Evolutionary conservation across 2,113 vertebrate species (phyloP).

Genomic region (Willisornis vidua): DNA sequence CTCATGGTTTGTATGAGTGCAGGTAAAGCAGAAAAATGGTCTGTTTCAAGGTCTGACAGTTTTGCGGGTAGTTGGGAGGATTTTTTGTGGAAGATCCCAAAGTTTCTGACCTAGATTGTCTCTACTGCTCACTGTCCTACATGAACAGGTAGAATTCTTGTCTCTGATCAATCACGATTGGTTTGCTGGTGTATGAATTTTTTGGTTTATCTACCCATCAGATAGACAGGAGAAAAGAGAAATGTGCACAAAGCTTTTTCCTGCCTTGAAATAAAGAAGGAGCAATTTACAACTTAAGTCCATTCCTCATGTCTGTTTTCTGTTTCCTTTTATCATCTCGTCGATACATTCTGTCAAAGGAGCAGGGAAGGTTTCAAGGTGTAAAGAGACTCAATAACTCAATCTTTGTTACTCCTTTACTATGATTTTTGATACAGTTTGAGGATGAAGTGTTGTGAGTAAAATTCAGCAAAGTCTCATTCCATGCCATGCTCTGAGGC

Average conservation of each 20-base stretch:
- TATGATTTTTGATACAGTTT: background rate
- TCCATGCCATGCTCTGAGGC: background rate
- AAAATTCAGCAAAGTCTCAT: background rate
- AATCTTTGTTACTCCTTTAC: background rate
- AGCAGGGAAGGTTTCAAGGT: background rate
- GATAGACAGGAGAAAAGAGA: background rate
- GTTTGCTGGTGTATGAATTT: background rate
- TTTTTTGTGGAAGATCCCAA: background rate
- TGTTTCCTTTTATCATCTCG: background rate
- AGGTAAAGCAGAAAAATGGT: background rate
- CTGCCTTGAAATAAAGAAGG: background rate
- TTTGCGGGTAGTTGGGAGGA: background rate
- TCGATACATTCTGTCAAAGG: background rate
- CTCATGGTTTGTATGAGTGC: background rate
- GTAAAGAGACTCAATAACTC: background rate
- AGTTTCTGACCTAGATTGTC: background rate
- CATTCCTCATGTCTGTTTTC: background rate
- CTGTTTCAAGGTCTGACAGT: background rate
- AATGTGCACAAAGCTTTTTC: background rate
- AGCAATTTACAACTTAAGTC: background rate
- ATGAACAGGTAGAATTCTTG: background rate
- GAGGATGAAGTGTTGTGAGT: background rate
- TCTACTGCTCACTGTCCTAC: background rate
- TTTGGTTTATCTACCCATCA: background rate
- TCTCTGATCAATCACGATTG: background rate